These are phyloP conservation scores for Harpagifer antarcticus DNA, from an alignment of 2,797 vertebrate species.

Conservation along the genomic window DNA sequence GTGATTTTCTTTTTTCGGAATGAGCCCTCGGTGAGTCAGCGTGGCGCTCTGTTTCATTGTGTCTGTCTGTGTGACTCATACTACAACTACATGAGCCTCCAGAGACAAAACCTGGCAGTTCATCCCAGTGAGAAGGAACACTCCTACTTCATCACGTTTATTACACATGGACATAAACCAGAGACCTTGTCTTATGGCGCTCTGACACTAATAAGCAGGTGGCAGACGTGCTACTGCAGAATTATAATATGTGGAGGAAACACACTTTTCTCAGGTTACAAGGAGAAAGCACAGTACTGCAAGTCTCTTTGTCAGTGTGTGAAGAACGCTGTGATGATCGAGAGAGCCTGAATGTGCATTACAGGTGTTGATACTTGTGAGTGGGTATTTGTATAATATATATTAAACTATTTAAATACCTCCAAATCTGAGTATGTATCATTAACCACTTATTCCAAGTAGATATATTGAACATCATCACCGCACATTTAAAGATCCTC, in stretches of 20 bases:
- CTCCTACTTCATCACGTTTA: conserved; percentile 58
- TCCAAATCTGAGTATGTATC: neutral
- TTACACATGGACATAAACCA: conserved; percentile 56
- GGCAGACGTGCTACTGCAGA: conserved; percentile 49
- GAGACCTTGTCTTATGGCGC: conserved; percentile 49
- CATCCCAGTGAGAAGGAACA: conserved; percentile 50
- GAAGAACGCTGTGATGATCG: neutral
- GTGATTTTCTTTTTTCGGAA: conserved; percentile 44
- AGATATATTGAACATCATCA: neutral
- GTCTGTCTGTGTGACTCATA: conserved; percentile 68
- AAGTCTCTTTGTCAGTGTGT: neutral
- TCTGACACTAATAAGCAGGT: conserved; percentile 59
- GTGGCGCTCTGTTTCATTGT: conserved; percentile 55
- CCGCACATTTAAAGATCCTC: neutral
- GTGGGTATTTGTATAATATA: neutral
- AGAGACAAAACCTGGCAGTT: conserved; percentile 71
- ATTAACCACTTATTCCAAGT: neutral
- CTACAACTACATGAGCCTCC: conserved; percentile 61
- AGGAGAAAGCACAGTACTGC: conserved; percentile 7
- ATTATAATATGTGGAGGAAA: conserved; percentile 28
- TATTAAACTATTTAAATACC: neutral
- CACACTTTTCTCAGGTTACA: conserved; percentile 18
- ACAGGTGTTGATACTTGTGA: neutral
- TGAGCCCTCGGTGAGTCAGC: conserved; percentile 51
- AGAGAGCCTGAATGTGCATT: neutral